A percentile compares a stretch with the other conserved stretches of the same genome.
phyloP scores from a whole-genome alignment of 2,797 vertebrate genomes.

The Clarias pachynema region DNA sequence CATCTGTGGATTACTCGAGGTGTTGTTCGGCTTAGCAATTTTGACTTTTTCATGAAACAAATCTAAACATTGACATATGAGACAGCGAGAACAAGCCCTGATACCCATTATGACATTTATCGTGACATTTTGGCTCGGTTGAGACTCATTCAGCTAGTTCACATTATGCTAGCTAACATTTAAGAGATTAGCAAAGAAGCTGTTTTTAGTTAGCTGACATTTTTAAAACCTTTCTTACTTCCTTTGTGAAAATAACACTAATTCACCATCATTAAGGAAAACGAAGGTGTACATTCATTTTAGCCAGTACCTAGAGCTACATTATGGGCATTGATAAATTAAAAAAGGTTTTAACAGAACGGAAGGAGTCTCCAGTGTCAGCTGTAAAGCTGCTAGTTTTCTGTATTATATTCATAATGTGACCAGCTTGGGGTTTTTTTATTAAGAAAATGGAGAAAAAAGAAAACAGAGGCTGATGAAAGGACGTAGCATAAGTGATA shows the following conservation, averaged over 20 bases:
- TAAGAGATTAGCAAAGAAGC: background rate
- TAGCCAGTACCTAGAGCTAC: background rate
- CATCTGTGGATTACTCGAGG: background rate
- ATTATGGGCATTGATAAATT: background rate
- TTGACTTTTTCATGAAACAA: background rate
- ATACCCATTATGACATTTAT: background rate
- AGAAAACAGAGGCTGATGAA: background rate
- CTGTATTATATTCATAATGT: background rate
- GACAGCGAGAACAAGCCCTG: no score
- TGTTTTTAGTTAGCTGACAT: background rate
- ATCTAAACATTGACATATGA: background rate
- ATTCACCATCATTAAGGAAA: background rate
- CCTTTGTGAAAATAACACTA: background rate
- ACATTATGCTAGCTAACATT: background rate
- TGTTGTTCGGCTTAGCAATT: background rate
- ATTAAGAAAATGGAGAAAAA: background rate
- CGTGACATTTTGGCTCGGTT: background rate
- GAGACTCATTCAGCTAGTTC: background rate
- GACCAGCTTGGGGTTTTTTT: background rate
- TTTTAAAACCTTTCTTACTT: background rate
- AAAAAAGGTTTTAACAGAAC: background rate
- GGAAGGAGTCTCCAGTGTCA: background rate
- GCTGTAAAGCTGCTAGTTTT: background rate
- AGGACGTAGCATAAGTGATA: background rate
- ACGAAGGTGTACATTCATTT: background rate